These are phyloP conservation scores for Drosophila baimaii DNA, from an alignment of 1,140 invertebrate genomes.

Conservation along the genomic window DNA sequence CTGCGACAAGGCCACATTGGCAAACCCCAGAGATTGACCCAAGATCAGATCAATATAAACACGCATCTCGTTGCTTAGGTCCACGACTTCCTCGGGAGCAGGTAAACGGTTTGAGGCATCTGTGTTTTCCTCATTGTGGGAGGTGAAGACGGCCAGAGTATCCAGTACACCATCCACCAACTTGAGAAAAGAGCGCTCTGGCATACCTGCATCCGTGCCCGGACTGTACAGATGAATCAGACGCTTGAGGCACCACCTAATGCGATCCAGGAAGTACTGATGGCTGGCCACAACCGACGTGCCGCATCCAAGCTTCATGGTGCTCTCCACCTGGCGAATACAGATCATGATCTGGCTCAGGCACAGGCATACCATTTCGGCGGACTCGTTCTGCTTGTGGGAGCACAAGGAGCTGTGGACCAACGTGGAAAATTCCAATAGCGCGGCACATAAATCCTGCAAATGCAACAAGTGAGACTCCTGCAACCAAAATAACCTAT, in stretches of 20 bases:
- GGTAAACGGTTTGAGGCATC: not conserved
- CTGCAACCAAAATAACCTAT: not conserved
- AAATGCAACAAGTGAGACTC: slow-evolving; percentile 20
- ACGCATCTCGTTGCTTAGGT: slow-evolving; percentile 56
- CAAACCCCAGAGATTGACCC: slow-evolving; percentile 73
- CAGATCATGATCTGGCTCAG: slow-evolving; percentile 75
- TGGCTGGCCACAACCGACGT: slow-evolving; percentile 48
- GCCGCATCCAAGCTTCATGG: slow-evolving; percentile 53
- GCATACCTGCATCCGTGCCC: not conserved
- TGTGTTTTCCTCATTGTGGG: slow-evolving; percentile 38
- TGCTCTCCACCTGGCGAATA: slow-evolving; percentile 66
- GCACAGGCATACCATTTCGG: slow-evolving; percentile 70
- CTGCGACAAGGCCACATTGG: slow-evolving; percentile 74
- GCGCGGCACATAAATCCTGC: slow-evolving; percentile 72
- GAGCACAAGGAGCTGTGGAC: slow-evolving; percentile 53
- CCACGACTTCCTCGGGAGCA: slow-evolving; percentile 10
- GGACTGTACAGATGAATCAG: slow-evolving; percentile 24
- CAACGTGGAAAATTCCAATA: slow-evolving; percentile 55
- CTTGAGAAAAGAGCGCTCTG: slow-evolving; percentile 58
- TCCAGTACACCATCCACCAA: slow-evolving; percentile 66
- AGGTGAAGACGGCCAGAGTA: slow-evolving; percentile 47
- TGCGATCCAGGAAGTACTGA: slow-evolving; percentile 74
- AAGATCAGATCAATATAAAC: slow-evolving; percentile 61
- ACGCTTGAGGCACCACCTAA: slow-evolving; percentile 65
- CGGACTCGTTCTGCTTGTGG: slow-evolving; percentile 28